phyloP scores from a whole-genome alignment of 2,797 vertebrate genomes.

The Gadopsis marmoratus region DNA sequence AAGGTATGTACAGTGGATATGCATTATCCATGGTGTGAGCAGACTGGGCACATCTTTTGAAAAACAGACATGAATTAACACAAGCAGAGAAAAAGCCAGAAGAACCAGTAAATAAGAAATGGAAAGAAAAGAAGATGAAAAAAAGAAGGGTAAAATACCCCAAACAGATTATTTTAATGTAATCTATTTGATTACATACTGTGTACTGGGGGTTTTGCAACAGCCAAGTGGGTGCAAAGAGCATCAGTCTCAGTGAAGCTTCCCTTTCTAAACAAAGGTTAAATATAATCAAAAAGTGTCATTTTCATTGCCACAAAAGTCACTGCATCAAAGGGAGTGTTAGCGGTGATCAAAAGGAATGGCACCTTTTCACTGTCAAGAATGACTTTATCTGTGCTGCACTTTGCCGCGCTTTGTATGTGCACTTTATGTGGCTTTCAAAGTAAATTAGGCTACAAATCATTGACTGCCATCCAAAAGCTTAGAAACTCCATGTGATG shows the following conservation, averaged over 20 bases:
- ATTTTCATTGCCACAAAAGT: not conserved
- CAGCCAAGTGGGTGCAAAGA: not conserved
- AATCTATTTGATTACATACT: not conserved
- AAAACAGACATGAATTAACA: slow-evolving; percentile 3
- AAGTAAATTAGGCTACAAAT: not conserved
- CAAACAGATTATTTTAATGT: not conserved
- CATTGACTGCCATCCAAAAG: not conserved
- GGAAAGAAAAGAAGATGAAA: not conserved
- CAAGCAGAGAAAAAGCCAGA: not conserved
- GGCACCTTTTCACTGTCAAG: not conserved
- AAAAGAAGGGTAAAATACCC: not conserved
- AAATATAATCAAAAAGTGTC: not conserved
- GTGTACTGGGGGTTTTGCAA: not conserved
- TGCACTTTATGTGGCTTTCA: slow-evolving; percentile 2
- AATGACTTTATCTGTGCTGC: slow-evolving; percentile 5
- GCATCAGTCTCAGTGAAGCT: not conserved
- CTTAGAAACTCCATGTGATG: not conserved
- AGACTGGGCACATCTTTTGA: slow-evolving; percentile 1
- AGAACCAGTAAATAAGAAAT: not conserved
- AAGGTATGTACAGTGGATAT: slow-evolving; percentile 11
- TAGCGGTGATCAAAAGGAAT: not conserved
- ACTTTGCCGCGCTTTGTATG: not conserved
- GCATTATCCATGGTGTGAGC: slow-evolving; percentile 12
- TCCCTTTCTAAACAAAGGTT: slow-evolving; percentile 8
- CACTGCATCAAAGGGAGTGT: not conserved